Percentiles rank a stretch among this genome's conserved stretches.
These are phyloP conservation scores for Lepidurus packardi DNA, from an alignment of 1,140 invertebrate genomes.

Conservation along the genomic window DNA sequence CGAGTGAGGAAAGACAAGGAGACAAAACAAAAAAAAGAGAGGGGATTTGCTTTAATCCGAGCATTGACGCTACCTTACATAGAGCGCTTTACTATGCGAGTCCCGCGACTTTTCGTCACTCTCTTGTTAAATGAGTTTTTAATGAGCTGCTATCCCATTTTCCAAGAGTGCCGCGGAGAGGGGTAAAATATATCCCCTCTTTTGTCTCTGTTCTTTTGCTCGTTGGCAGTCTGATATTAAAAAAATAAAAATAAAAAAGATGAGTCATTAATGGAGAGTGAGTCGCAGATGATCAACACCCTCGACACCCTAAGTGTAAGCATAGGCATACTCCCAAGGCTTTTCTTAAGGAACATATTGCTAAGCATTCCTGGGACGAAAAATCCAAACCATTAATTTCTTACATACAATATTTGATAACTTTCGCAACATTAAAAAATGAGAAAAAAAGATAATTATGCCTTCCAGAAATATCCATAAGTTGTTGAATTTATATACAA, in stretches of 20 bases:
- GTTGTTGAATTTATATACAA: no score
- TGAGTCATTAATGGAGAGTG: background rate
- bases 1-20: background rate
- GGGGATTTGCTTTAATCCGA: background rate
- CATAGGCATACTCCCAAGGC: no score
- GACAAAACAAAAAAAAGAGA: background rate
- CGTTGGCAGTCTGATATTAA: background rate
- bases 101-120: background rate
- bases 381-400: no score
- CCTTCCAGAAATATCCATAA: no score
- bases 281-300: background rate
- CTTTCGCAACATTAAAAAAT: no score
- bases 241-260: background rate
- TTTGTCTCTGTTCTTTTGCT: background rate
- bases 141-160: constrained; percentile 5
- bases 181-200: background rate
- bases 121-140: constrained; percentile 16
- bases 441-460: no score
- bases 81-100: background rate
- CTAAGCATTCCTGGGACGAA: no score
- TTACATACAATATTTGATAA: no score
- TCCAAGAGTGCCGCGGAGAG: background rate
- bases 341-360: no score
- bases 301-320: background rate
- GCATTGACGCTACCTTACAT: background rate